These are phyloP conservation scores for Pinctada fucata DNA, from an alignment of 2,888 invertebrate species.

Conservation along the genomic window DNA sequence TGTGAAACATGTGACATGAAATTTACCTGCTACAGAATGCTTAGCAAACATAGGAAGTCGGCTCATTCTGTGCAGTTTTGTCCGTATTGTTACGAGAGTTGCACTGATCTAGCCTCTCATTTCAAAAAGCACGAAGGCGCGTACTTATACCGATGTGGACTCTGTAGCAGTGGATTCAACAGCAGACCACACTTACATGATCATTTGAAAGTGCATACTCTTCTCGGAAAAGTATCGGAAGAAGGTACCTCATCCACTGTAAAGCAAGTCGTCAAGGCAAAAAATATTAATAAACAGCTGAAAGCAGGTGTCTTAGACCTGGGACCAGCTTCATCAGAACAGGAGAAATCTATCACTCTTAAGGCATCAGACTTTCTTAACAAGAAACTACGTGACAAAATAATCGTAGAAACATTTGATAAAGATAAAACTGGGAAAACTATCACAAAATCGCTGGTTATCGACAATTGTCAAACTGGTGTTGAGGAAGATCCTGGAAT, in stretches of 20 bases:
- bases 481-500: background rate
- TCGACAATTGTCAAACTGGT: background rate
- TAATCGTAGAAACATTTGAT: constrained; percentile 23
- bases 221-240: constrained; percentile 27
- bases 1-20: constrained; percentile 36
- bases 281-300: background rate
- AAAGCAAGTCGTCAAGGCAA: constrained; percentile 2
- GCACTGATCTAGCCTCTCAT: constrained; percentile 28
- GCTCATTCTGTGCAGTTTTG: constrained; percentile 38
- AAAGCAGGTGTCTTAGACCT: background rate
- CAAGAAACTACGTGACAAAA: background rate
- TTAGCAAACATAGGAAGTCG: constrained; percentile 32
- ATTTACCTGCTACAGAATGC: constrained; percentile 30
- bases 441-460: constrained; percentile 14
- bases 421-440: background rate
- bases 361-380: background rate
- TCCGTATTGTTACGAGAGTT: constrained; percentile 35
- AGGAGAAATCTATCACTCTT: background rate
- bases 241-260: background rate
- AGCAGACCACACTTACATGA: constrained; percentile 37
- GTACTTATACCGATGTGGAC: constrained; percentile 34
- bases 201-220: constrained; percentile 39
- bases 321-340: background rate
- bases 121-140: constrained; percentile 26
- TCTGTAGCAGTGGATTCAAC: constrained; percentile 39